Base-by-base conservation (phyloP, 2,797 vertebrate genomes). In the Moxostoma hubbsi region DNA sequence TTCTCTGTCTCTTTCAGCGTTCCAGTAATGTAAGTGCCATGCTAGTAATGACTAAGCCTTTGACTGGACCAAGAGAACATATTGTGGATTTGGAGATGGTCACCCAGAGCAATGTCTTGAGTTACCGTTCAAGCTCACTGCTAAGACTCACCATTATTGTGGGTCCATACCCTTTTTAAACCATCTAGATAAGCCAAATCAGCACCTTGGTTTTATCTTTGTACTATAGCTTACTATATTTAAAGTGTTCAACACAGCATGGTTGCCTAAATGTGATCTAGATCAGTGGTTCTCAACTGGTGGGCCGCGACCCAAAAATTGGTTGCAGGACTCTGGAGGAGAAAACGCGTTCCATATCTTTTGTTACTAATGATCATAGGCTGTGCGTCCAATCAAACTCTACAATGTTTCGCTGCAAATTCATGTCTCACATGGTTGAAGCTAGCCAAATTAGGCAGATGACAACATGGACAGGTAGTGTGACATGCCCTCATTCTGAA, bases 51-150 rank as follows among this genome's bases (percentile, higher is more conserved):
- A 96, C 97, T 89, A 98, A 96, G 83, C 90, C 95, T 0, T 90
- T 98, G 77, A 79, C 93, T 0, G 97, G 97, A 80, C 97, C 97
- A n/a, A 89, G 94, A 87, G 97, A 99, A 89, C 94, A 96, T 67
- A 88, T 98, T 0, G 95, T 99, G 88, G 97, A 99, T 89, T 93
- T 98, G 92, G 97, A 99, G 94, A 97, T 99, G 97, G 86, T 97
- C 83, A 96, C 95, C 0, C 94, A 96, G 86, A 95, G 92, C 87
- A 93, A 88, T 7, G 76, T 90, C 75, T 90, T 95, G 75, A 95
- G 94, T 63, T 96, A 93, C 71, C 95, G 94, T 43, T 93, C 95
- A 16, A 95, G 94, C 87, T 96, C 95, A 0, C 89, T 96, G 88
- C 87, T 96, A 49, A 90, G 94, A 80, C 54, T 96, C 88, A 96